Percentiles rank a stretch among this genome's conserved stretches.
Evolutionary conservation across 92 coral and sea anemone species (phyloP).

Genomic region (Epizoanthus rinbou): DNA sequence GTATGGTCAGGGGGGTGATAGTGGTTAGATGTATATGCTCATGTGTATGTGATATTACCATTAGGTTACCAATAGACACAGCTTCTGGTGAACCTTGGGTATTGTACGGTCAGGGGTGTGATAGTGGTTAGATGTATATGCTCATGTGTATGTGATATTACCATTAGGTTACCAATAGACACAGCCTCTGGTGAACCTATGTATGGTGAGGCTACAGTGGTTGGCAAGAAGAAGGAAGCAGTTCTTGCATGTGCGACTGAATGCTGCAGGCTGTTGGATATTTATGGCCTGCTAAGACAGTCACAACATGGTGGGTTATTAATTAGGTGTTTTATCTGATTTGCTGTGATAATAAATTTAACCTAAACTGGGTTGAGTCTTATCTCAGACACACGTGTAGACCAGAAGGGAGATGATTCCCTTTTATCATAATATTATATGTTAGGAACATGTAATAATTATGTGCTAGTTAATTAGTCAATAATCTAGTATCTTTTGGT

Average conservation of each 20-base stretch:
- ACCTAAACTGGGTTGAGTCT: no score
- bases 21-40: no score
- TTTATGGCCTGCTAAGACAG: conserved; percentile 92
- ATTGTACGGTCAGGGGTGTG: neutral
- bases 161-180: conserved; percentile 86
- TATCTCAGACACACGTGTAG: no score
- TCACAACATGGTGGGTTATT: conserved; percentile 80
- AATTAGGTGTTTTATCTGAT: neutral
- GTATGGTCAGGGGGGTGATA: neutral
- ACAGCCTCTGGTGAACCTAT: conserved; percentile 88
- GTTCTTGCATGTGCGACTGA: conserved; percentile 92
- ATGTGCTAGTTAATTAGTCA: no score
- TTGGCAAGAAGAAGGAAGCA: conserved; percentile 95
- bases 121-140: neutral
- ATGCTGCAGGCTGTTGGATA: conserved; percentile 89
- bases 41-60: neutral
- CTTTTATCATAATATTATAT: no score
- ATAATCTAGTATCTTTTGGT: no score
- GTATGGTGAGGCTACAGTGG: conserved; percentile 90
- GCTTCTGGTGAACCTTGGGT: conserved; percentile 78
- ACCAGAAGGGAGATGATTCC: no score
- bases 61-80: conserved; percentile 90
- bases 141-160: neutral
- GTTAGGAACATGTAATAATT: no score
- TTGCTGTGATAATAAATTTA: neutral